Base-by-base conservation (phyloP, 64 coral and sea anemone genomes). In the Acropora tenuis region DNA sequence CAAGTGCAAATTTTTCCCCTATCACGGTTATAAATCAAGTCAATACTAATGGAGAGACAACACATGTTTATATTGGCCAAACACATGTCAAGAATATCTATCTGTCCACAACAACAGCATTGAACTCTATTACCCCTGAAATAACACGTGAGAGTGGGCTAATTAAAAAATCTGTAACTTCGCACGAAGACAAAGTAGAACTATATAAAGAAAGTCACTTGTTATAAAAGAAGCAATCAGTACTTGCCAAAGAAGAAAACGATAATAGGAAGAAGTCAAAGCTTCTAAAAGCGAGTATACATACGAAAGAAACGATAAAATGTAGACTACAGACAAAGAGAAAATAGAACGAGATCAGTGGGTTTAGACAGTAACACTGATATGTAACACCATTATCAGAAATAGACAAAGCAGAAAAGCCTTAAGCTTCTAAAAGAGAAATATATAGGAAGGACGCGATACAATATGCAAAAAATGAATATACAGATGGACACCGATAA, bases 221-320 rank as follows among this genome's bases (percentile, higher is more conserved):
- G 30, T 30, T 0, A 30, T 30, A 30, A 30, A 30, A 30, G 30
- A 79, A 59, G 58, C 49, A 89, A n/a, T 11, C 30, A 41, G 18
- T 10, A 11, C 52, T 78, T 89, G 59, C 18, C 73, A 89, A 78
- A 42, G 15, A 8, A 89, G 50, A 89, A 5, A 63, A 89, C 65
- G 88, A 89, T 8, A 78, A 89, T 43, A 43, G 76, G 65, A 89
- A 53, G 61, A 49, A 65, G 87, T 58, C 41, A 76, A 89, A 78
- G 79, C 30, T 68, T 90, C 40, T 71, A 80, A 80, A 80, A 80
- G 77, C 78, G n/a, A 77, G 67, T 65, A 46, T 48, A 30, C 30
- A 89, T 89, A 48, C 75, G 58, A 89, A 90, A 81, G 50, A 90
- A 90, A 89, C 60, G 60, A 43, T 46, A 50, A 50, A 80, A 80